phyloP scores from a whole-genome alignment of 2,113 vertebrate genomes.

The Amphilophus citrinellus region DNA sequence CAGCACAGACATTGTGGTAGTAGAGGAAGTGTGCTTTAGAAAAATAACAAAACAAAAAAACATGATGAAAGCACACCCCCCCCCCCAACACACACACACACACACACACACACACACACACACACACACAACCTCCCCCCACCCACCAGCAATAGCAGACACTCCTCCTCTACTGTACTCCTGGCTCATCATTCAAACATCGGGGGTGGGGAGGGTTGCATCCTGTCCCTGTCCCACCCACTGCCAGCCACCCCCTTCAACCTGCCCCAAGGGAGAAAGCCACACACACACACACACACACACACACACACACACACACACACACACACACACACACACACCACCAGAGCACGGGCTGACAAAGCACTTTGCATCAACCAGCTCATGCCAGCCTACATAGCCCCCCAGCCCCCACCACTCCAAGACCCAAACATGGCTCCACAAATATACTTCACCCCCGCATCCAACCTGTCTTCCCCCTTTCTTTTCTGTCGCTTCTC shows the following conservation, averaged over 20 bases:
- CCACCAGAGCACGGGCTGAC: constrained; percentile 52
- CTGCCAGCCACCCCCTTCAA: constrained; percentile 45
- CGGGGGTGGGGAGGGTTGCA: constrained; percentile 50
- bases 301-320: not conserved
- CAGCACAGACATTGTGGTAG: constrained; percentile 14
- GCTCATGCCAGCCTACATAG: constrained; percentile 27
- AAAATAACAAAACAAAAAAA: constrained; percentile 10
- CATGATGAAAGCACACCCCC: constrained; percentile 24
- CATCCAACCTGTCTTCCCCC: constrained; percentile 10
- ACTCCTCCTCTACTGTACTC: constrained; percentile 72
- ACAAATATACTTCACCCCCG: constrained; percentile 20
- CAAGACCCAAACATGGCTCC: not conserved
- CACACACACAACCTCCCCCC: not conserved
- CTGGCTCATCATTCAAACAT: constrained; percentile 66
- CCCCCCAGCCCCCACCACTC: constrained; percentile 15
- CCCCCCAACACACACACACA: too few species aligned
- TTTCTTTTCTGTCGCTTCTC: not conserved
- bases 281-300: too few species aligned
- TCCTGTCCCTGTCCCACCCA: constrained; percentile 66
- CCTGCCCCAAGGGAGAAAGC: constrained; percentile 41
- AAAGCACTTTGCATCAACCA: constrained; percentile 69
- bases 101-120: not conserved
- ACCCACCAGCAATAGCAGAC: not conserved
- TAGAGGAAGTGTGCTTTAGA: constrained; percentile 26
- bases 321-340: constrained; percentile 12